Conservation (phyloP, 2,888 invertebrate species). For the Drosophila neotestacea region DNA sequence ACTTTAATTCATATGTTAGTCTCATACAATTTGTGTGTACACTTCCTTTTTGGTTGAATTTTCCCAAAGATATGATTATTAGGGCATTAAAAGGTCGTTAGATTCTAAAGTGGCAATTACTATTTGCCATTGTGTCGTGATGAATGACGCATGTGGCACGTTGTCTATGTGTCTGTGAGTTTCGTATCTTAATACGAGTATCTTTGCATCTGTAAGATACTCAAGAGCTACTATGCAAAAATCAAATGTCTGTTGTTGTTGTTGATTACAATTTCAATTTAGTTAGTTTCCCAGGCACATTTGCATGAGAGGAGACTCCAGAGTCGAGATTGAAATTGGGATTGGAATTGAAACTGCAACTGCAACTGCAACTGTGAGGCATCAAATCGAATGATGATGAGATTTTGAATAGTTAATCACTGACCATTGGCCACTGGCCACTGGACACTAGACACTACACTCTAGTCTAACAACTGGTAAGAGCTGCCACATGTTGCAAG, state of each 20-base stretch:
- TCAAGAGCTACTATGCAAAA: constrained; percentile 51
- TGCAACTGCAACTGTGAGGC: constrained; percentile 14
- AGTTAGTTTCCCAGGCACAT: constrained; percentile 69
- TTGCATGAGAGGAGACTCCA: constrained; percentile 53
- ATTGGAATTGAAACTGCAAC: constrained; percentile 4
- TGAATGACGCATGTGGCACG: constrained; percentile 40
- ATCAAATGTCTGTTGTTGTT: constrained; percentile 46
- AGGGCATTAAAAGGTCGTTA: constrained; percentile 27
- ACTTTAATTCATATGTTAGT: too few species aligned
- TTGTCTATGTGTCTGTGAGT: constrained; percentile 10
- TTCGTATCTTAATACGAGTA: constrained; percentile 36
- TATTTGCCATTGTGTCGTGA: constrained; percentile 28
- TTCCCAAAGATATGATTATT: not conserved
- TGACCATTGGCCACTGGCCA: constrained; percentile 51
- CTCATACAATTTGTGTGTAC: too few species aligned
- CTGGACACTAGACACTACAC: not conserved
- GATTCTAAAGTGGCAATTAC: constrained; percentile 20
- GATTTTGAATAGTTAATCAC: constrained; percentile 46
- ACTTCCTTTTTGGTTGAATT: too few species aligned
- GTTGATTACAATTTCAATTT: constrained; percentile 68
- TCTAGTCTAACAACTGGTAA: constrained; percentile 7
- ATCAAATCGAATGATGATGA: constrained; percentile 42
- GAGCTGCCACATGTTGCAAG: constrained; percentile 22
- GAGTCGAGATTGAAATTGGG: constrained; percentile 9
- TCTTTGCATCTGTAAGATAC: constrained; percentile 49